A percentile compares a stretch with the other conserved stretches of the same genome.
These are phyloP conservation scores for Cyprinodon variegatus DNA, from an alignment of 2,113 vertebrate species.

Conservation along the genomic window DNA sequence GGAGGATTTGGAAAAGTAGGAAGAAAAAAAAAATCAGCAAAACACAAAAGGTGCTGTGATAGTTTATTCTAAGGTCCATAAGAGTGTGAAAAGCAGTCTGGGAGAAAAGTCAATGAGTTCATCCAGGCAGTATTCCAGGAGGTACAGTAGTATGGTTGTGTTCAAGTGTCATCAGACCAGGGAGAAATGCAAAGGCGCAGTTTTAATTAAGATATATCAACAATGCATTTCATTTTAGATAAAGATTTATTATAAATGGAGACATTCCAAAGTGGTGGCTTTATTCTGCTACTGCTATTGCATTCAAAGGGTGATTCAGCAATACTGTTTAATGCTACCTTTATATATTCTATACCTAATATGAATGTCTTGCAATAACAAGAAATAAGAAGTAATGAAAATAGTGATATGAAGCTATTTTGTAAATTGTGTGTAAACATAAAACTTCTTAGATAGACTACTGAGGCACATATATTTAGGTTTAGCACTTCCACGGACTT, in stretches of 20 bases:
- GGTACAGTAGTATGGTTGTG: background rate
- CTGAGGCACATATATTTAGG: background rate
- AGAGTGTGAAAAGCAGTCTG: background rate
- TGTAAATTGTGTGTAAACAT: background rate
- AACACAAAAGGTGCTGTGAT: conserved; percentile 71
- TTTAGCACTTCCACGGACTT: too few relatives aligned
- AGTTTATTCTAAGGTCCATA: conserved; percentile 49
- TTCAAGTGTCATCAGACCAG: conserved; percentile 14
- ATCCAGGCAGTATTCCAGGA: conserved; percentile 71
- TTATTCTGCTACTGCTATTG: background rate
- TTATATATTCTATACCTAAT: background rate
- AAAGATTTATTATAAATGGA: background rate
- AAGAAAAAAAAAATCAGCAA: conserved; percentile 52
- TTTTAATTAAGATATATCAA: background rate
- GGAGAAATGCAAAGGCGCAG: background rate
- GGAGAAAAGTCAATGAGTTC: conserved; percentile 73
- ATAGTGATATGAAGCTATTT: background rate
- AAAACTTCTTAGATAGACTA: too few relatives aligned
- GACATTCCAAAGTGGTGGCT: background rate
- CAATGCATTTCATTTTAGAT: background rate
- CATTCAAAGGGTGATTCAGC: background rate
- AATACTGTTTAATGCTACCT: background rate
- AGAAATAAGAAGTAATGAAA: background rate
- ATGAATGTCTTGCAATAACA: background rate
- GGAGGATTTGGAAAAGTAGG: conserved; percentile 45